phyloP scores from a whole-genome alignment of 1,140 invertebrate genomes.

The Leptoteleia sp. region DNA sequence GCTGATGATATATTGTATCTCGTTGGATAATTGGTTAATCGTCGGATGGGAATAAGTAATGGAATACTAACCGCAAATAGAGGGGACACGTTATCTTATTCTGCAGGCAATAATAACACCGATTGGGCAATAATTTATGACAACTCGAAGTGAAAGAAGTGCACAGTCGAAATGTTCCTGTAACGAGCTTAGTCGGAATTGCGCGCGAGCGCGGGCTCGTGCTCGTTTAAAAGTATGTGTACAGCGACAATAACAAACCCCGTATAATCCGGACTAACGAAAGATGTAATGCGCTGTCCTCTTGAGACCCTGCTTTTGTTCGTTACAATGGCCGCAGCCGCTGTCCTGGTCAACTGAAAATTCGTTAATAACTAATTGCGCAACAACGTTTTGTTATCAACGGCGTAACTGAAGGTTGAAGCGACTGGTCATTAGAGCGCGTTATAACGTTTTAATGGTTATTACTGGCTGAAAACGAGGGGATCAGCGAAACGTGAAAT shows the following conservation, averaged over 20 bases:
- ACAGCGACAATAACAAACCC: slow-evolving; percentile 51
- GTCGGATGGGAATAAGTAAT: slow-evolving; percentile 10
- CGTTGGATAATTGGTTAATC: slow-evolving; percentile 18
- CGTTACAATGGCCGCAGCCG: slow-evolving; percentile 40
- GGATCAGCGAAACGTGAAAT: slow-evolving; percentile 58
- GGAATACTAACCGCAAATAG: slow-evolving; percentile 10
- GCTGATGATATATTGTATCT: background rate
- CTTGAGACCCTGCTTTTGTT: slow-evolving; percentile 56
- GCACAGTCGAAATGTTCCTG: slow-evolving; percentile 19
- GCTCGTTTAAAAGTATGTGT: slow-evolving; percentile 43
- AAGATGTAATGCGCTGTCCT: slow-evolving; percentile 57
- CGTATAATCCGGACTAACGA: slow-evolving; percentile 51
- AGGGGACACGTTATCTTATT: slow-evolving; percentile 17
- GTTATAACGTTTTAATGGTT: slow-evolving; percentile 67
- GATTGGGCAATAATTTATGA: slow-evolving; percentile 29
- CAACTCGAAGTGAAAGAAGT: slow-evolving; percentile 27
- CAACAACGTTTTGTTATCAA: slow-evolving; percentile 63
- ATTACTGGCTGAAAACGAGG: slow-evolving; percentile 59
- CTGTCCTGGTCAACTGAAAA: slow-evolving; percentile 42
- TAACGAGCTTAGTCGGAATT: slow-evolving; percentile 50
- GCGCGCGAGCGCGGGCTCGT: too few relatives aligned
- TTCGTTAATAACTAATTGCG: slow-evolving; percentile 65
- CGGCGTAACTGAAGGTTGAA: slow-evolving; percentile 58
- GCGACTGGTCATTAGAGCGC: slow-evolving; percentile 59
- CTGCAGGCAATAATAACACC: slow-evolving; percentile 5